phyloP scores from a whole-genome alignment of 2,797 vertebrate species.

The Xenentodon cancila region DNA sequence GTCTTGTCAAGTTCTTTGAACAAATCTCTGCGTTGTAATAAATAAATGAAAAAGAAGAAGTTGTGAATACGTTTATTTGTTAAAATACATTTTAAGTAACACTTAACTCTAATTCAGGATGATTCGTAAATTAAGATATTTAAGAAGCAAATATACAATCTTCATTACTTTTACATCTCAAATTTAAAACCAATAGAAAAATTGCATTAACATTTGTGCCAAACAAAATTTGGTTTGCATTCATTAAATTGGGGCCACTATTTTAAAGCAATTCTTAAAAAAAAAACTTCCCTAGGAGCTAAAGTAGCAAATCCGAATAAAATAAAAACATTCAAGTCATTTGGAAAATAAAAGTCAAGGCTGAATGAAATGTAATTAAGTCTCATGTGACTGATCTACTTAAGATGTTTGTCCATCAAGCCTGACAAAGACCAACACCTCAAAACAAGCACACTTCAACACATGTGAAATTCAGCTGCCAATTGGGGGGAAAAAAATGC shows the following conservation, averaged over 20 bases:
- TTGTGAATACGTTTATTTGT: constrained; percentile 66
- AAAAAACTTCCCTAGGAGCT: not conserved
- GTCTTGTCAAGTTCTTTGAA: constrained; percentile 50
- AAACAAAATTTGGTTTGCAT: constrained; percentile 11
- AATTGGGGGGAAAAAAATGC: constrained; percentile 27
- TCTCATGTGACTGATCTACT: too few species aligned
- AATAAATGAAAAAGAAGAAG: constrained; percentile 47
- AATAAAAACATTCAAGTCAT: constrained; percentile 17
- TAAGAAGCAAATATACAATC: constrained; percentile 19
- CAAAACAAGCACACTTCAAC: not conserved
- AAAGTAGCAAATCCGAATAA: constrained; percentile 6
- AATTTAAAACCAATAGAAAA: constrained; percentile 40
- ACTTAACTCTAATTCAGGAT: constrained; percentile 27
- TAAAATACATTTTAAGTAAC: constrained; percentile 65
- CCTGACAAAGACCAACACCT: not conserved
- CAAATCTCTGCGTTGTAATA: constrained; percentile 31
- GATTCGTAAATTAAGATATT: constrained; percentile 34
- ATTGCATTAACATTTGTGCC: constrained; percentile 27
- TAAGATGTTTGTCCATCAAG: too few species aligned
- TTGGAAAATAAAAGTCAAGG: constrained; percentile 9
- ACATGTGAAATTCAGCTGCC: constrained; percentile 57
- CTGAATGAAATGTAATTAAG: constrained; percentile 3
- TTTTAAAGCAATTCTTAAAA: not conserved
- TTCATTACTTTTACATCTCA: constrained; percentile 26
- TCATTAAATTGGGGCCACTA: constrained; percentile 1